Evolutionary conservation across 2,113 vertebrate genomes (phyloP), one percentile per base, ranked within the genome.

Genomic region (Semicossyphus pulcher): DNA sequence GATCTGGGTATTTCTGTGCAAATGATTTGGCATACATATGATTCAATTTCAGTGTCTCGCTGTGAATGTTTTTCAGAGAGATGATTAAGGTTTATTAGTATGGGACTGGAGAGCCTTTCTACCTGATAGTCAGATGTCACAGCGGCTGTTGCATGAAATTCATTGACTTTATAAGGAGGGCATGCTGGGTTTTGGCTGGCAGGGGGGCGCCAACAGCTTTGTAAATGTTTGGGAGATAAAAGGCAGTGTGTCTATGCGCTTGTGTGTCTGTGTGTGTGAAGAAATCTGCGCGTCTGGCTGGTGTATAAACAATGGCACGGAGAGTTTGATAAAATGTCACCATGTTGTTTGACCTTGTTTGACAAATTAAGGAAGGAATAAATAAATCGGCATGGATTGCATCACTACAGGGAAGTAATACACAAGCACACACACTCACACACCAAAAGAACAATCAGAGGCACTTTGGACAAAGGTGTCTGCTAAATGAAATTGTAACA

Each of bases 281-380:
- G 52, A 58, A 72, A 70, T 79, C 58, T 42, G 58, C 48, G 58
- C 45, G 80, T 83, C 75, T 81, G 81, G 73, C 41, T 42, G 36
- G 31, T 71, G 64, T 64, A 71, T 83, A 79, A 86, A 86, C 83
- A 86, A 73, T 60, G 56, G 77, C 75, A 78, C 76, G 79, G 68
- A 67, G 80, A 80, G 63, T 76, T 84, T 80, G 10, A 73, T 80
- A 45, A 85, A 77, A 81, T 71, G 83, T 61, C 72, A 62, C 25
- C 39, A 7, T 63, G 64, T 61, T 36, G 39, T 80, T 87, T 93
- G 91, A 92, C 88, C 88, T 92, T 87, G 85, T 81, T 79, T 87
- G 90, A 77, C 86, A 88, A 90, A 88, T 88, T 91, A 91, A 89
- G 83, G 45, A 66, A 79, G 36, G 76, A 83, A 88, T 88, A 82